Evolutionary conservation across 2,888 invertebrate species (phyloP).

Genomic region (Tuberolachnus salignus): DNA sequence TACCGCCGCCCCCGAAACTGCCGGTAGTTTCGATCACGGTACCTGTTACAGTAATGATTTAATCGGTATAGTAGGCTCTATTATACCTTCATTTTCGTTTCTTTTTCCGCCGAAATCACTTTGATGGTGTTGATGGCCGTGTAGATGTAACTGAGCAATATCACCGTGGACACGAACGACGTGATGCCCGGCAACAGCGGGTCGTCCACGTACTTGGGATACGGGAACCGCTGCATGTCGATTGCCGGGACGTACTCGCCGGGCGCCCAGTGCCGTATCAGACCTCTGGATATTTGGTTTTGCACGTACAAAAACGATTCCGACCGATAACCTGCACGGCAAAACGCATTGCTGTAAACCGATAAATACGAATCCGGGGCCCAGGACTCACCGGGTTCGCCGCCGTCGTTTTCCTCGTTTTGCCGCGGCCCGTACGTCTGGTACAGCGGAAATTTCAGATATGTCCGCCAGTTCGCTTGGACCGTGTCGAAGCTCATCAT

Average conservation of each 20-base stretch:
- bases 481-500: conserved; percentile 58
- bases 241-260: conserved; percentile 61
- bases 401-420: conserved; percentile 64
- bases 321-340: conserved; percentile 66
- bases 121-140: conserved; percentile 79
- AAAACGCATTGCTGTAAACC: conserved; percentile 8
- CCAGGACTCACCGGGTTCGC: conserved; percentile 67
- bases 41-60: too few relatives aligned
- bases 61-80: too few relatives aligned
- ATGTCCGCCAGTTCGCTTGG: conserved; percentile 71
- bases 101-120: conserved; percentile 77
- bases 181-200: conserved; percentile 71
- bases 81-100: conserved; percentile 76
- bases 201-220: conserved; percentile 74
- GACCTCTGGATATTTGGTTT: conserved; percentile 66
- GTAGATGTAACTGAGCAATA: conserved; percentile 81
- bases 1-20: too few relatives aligned
- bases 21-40: too few relatives aligned
- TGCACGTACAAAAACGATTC: conserved; percentile 75
- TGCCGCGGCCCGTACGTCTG: conserved; percentile 74
- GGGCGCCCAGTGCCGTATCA: conserved; percentile 60
- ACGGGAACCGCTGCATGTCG: conserved; percentile 73
- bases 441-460: conserved; percentile 70
- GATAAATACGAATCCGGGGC: too few relatives aligned
- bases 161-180: conserved; percentile 74